Evolutionary conservation across 35 echinoderm and acorn worm genomes (phyloP).

Genomic region (Lytechinus pictus): DNA sequence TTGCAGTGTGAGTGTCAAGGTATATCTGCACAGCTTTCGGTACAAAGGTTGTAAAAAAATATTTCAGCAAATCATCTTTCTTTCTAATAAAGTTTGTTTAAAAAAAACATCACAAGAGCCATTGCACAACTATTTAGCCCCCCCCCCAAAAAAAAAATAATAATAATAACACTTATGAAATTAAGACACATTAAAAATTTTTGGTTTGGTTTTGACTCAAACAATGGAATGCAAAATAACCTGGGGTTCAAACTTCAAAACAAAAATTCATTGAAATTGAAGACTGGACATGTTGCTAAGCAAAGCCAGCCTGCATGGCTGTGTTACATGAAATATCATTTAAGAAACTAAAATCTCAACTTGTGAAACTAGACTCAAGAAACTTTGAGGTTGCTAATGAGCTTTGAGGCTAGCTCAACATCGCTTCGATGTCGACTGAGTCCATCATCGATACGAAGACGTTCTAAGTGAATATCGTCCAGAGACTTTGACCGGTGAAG

Average conservation of each 20-base stretch:
- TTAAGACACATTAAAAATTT: neutral
- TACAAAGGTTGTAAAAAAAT: neutral
- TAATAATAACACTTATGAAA: neutral
- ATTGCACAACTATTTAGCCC: neutral
- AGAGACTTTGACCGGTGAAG: conserved; percentile 73
- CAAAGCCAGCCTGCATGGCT: neutral
- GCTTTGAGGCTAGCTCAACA: conserved; percentile 67
- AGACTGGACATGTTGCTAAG: neutral
- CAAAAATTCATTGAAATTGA: neutral
- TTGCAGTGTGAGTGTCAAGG: too few species aligned
- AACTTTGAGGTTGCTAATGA: conserved; percentile 63
- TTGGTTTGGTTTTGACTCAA: neutral
- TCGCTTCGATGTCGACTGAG: conserved; percentile 42
- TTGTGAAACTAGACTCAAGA: neutral
- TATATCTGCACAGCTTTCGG: too few species aligned
- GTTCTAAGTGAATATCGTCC: conserved; percentile 54
- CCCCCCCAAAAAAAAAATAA: neutral
- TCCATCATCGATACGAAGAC: neutral
- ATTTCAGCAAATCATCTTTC: neutral
- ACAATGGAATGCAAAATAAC: neutral
- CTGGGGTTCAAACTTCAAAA: neutral
- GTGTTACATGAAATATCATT: neutral
- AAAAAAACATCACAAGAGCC: neutral
- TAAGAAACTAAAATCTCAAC: neutral
- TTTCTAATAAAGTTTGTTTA: too few species aligned